A percentile compares a stretch with the other conserved stretches of the same genome.
These are phyloP conservation scores for Drosophila sechellia DNA, from an alignment of 1,140 invertebrate species.

Conservation along the genomic window DNA sequence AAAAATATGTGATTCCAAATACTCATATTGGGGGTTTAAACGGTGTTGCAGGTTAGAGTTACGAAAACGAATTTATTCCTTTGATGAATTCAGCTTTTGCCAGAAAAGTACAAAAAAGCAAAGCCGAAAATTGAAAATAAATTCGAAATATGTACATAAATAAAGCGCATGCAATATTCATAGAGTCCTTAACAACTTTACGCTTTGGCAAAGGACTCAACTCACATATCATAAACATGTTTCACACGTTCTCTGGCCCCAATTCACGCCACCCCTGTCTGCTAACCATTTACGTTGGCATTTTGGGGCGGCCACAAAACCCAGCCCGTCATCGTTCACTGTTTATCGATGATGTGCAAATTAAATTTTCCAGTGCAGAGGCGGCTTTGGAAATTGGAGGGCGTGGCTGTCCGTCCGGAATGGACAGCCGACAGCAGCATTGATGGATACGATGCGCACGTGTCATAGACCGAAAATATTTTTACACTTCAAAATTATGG, in stretches of 20 bases:
- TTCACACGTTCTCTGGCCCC: conserved; percentile 25
- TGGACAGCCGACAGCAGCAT: conserved; percentile 24
- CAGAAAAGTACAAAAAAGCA: conserved; percentile 14
- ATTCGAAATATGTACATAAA: conserved; percentile 12
- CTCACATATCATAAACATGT: conserved; percentile 56
- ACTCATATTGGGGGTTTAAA: too few relatives aligned
- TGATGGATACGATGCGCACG: conserved; percentile 72
- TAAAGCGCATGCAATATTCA: conserved; percentile 41
- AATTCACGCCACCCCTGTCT: not conserved
- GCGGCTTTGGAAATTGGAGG: conserved; percentile 19
- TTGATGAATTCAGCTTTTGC: conserved; percentile 9
- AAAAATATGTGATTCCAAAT: not conserved
- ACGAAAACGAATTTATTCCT: conserved; percentile 1
- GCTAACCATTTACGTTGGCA: conserved; percentile 10
- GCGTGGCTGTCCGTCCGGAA: conserved; percentile 26
- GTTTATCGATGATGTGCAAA: conserved; percentile 79
- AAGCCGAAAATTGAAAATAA: conserved; percentile 32
- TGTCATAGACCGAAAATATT: conserved; percentile 72
- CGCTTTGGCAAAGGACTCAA: conserved; percentile 39
- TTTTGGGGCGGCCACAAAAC: conserved; percentile 7
- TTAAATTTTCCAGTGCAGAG: conserved; percentile 64
- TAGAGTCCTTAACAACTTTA: conserved; percentile 45
- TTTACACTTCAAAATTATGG: conserved; percentile 74
- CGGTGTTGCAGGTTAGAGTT: not conserved
- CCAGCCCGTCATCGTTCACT: conserved; percentile 38